Base-by-base conservation (phyloP, 1,140 invertebrate species). In the Drosophila melanica region DNA sequence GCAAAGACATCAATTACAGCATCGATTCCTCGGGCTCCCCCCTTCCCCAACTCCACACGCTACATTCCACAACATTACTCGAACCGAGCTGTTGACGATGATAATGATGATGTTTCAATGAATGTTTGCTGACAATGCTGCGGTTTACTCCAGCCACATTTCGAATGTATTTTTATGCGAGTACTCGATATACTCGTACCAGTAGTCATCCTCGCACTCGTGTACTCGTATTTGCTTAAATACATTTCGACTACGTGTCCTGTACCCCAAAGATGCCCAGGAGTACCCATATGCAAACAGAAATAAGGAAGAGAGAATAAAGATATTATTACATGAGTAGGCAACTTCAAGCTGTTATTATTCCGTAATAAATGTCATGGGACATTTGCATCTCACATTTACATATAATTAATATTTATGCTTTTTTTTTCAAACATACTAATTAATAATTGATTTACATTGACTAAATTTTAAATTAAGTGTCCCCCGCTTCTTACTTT, bases 1-100 rank as follows among this genome's bases (percentile, higher is more conserved):
- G 84, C 82, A 87, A 87, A 87, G 84, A 89, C 82, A 87, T 87
- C 82, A 89, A 87, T 87, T 87, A 87, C 84, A 77, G 59, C 82
- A 87, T 86, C 82, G 70, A 73, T 60, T 66, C 64, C 50, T 44
- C 48, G 23, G n/a, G 45, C 45, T 18, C 4, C 16, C 2, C 12
- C 51, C 4, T 7, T 27, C 27, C 27, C 27, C 27, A 7, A 6
- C 33, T 7, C 30, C 10, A n/a, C 33, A 4, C 10, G 16, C 8
- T 3, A 35, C 33, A 35, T 30, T 14, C 18, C 30, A 35, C 37
- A 12, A 23, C n/a, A 48, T 59, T 47, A 45, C 50, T 18, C 44
- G 64, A 57, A 30, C 18, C 23, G 37, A 50, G 18, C 48, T 42
- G 18, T 27, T 35, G 54, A 50, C 51, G 62, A 66, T 66, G 54